Conservation (phyloP, 2,888 invertebrate genomes). For the Apamea crenata region DNA sequence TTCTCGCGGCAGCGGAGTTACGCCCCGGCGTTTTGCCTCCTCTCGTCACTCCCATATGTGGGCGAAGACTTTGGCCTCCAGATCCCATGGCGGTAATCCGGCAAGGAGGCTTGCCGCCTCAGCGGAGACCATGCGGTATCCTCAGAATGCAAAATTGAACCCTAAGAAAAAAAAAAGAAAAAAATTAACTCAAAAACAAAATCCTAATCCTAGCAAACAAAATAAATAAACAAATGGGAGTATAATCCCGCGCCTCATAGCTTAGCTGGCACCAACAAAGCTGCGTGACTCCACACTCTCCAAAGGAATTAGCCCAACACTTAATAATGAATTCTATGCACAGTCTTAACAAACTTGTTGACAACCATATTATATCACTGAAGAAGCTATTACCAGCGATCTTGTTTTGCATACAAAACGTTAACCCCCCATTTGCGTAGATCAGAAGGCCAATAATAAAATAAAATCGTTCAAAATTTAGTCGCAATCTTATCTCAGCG, state of each 20-base stretch:
- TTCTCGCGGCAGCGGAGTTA: too few species aligned
- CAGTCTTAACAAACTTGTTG: slow-evolving; percentile 51
- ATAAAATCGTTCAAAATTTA: not conserved
- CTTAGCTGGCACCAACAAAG: slow-evolving; percentile 45
- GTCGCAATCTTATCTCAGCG: not conserved
- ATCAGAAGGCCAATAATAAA: not conserved
- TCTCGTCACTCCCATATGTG: too few species aligned
- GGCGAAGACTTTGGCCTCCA: too few species aligned
- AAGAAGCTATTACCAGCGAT: not conserved
- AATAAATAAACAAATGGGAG: slow-evolving; percentile 46
- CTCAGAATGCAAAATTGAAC: too few species aligned
- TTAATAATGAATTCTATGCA: slow-evolving; percentile 75
- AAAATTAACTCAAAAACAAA: not conserved
- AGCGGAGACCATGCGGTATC: too few species aligned
- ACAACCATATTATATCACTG: slow-evolving; percentile 54
- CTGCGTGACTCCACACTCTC: slow-evolving; percentile 77
- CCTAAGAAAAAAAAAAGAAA: not conserved
- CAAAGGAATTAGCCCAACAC: slow-evolving; percentile 73
- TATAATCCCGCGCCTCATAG: slow-evolving; percentile 49
- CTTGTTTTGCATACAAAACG: not conserved
- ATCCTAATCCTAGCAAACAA: slow-evolving; percentile 19
- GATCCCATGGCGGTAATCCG: too few species aligned
- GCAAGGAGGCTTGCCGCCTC: too few species aligned
- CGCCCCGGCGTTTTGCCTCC: too few species aligned
- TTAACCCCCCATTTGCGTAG: not conserved